phyloP scores from a whole-genome alignment of 2,888 invertebrate genomes.

The Apamea sordens region DNA sequence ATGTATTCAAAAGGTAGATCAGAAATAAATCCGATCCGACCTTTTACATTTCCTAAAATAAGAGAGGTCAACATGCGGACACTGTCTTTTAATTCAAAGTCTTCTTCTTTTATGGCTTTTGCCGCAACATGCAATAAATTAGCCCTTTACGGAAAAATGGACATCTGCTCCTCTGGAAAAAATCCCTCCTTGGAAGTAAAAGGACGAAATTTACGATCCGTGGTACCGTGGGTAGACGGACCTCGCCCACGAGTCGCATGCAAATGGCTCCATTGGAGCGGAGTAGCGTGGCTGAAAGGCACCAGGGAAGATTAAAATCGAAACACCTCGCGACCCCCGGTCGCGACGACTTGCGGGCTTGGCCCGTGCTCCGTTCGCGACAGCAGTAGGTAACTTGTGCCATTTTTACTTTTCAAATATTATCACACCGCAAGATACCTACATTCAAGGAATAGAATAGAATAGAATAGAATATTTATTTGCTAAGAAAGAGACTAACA shows the following conservation, averaged over 20 bases:
- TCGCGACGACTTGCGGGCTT: slow-evolving; percentile 23
- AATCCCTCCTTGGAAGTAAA: slow-evolving; percentile 86
- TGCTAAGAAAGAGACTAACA: background rate
- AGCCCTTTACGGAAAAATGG: slow-evolving; percentile 87
- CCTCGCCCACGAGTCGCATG: slow-evolving; percentile 88
- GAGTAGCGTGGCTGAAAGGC: slow-evolving; percentile 78
- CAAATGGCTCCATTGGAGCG: slow-evolving; percentile 87
- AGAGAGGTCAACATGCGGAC: slow-evolving; percentile 80
- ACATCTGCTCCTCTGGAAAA: slow-evolving; percentile 87
- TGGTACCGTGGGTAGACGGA: slow-evolving; percentile 87
- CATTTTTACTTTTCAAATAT: slow-evolving; percentile 17
- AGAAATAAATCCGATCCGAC: slow-evolving; percentile 50
- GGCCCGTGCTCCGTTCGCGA: slow-evolving; percentile 16
- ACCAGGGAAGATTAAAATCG: slow-evolving; percentile 82
- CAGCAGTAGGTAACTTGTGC: slow-evolving; percentile 23
- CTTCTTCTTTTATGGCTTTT: slow-evolving; percentile 82
- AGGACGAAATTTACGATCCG: slow-evolving; percentile 89
- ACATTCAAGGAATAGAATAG: too few relatives aligned
- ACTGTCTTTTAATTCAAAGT: slow-evolving; percentile 84
- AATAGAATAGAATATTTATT: too few relatives aligned
- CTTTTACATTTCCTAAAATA: slow-evolving; percentile 60
- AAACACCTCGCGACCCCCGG: slow-evolving; percentile 78
- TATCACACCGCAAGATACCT: background rate
- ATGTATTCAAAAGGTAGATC: slow-evolving; percentile 60
- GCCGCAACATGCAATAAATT: slow-evolving; percentile 87